These are phyloP conservation scores for Drosophila meridiana DNA, from an alignment of 2,888 invertebrate genomes.

Conservation along the genomic window DNA sequence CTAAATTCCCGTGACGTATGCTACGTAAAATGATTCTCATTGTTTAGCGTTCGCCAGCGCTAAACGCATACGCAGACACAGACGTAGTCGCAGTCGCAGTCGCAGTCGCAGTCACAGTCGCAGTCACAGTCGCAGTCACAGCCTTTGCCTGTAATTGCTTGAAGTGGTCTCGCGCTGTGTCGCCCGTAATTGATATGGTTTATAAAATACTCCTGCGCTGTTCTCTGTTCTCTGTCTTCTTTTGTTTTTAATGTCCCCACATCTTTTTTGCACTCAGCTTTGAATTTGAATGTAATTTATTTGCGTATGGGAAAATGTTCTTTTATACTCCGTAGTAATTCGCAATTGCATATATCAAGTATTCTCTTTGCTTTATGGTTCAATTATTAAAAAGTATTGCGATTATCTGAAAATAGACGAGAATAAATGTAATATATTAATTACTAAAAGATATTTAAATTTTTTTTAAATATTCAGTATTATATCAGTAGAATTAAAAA, in stretches of 20 bases:
- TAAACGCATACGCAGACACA: slow-evolving; percentile 39
- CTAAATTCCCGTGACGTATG: slow-evolving; percentile 66
- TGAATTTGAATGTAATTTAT: neutral
- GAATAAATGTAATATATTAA: too few relatives aligned
- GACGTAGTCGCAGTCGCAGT: slow-evolving; percentile 20
- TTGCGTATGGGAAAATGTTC: neutral
- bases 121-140: slow-evolving; percentile 2
- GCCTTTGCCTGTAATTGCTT: slow-evolving; percentile 41
- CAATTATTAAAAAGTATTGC: neutral
- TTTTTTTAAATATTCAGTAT: neutral
- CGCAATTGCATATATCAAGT: neutral
- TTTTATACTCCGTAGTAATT: neutral
- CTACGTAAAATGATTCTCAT: slow-evolving; percentile 77
- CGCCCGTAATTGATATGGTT: slow-evolving; percentile 24
- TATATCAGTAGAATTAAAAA: too few relatives aligned
- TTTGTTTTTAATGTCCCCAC: slow-evolving; percentile 31
- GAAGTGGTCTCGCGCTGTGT: slow-evolving; percentile 23
- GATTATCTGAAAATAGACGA: neutral
- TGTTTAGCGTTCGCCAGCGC: slow-evolving; percentile 58
- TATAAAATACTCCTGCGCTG: slow-evolving; percentile 7
- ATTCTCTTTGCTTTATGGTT: neutral
- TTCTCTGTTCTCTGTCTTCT: slow-evolving; percentile 36
- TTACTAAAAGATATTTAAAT: neutral
- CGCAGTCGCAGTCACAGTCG: slow-evolving; percentile 15
- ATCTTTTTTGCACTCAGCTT: slow-evolving; percentile 46